Base-by-base conservation (phyloP, 2,888 invertebrate species). In the Metellina segmentata region DNA sequence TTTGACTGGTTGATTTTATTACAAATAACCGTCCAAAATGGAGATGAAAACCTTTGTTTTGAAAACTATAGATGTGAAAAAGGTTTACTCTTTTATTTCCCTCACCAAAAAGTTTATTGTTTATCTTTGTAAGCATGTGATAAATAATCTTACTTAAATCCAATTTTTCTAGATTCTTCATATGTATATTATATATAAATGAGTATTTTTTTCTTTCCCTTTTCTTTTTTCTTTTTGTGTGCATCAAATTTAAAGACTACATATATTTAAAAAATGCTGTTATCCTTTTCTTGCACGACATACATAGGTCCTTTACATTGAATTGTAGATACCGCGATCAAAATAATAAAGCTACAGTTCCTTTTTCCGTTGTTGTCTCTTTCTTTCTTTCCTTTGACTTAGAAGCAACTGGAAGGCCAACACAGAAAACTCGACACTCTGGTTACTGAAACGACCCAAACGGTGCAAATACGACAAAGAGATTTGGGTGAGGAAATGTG, bases 341-440 rank as follows among this genome's bases (percentile, higher is more conserved):
- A 87, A 86, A 53, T 91, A 91, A 91, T 91, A 91, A 91, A 91
- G 91, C 91, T 91, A 91, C 91, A 91, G 91, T 91, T 91, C 91
- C 91, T 91, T 91, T 91, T 91, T 61, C 61, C 87, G 83, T 11
- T 78, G 13, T 9, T 49, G 77, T 79, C 78, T 89, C 61, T 90
- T 13, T 90, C 53, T 52, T 72, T 51, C 20, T 74, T 48, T 81
- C 13, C 70, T n/a, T 70, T 4, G 2, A 69, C 16, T 34, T 34
- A 34, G 34, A 34, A 34, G 34, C 4, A 34, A 34, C 34, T 34
- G 34, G 34, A 34, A 34, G 34, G 34, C 4, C 34, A 34, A 34
- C 34, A 34, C 34, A 34, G 34, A 34, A 34, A 34, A 34, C 4
- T 34, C 34, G 4, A 34, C 34, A 1, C 1, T 34, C 34, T 34